Percentiles rank a stretch among this genome's conserved stretches.
phyloP scores from a whole-genome alignment of 2,797 vertebrate genomes.

The Aldrovandia affinis region DNA sequence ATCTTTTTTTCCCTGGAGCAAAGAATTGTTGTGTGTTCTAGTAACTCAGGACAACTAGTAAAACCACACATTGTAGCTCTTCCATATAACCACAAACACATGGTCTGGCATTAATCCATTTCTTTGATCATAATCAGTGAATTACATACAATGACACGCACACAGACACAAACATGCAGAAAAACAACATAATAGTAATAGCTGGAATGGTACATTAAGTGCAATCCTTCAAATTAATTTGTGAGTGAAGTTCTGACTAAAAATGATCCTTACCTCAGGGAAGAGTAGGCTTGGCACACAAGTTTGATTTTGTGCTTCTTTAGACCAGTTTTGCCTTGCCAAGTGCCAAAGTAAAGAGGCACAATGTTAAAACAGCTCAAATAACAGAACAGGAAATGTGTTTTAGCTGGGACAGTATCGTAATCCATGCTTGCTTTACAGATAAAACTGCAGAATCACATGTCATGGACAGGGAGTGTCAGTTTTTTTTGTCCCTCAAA shows the following conservation, averaged over 20 bases:
- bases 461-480: constrained; percentile 62
- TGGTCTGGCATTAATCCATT: neutral
- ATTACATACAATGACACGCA: neutral
- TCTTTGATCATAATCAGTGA: neutral
- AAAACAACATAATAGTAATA: neutral
- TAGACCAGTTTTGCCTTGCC: neutral
- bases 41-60: neutral
- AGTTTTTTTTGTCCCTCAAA: constrained; percentile 48
- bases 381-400: neutral
- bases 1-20: neutral
- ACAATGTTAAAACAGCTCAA: neutral
- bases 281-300: neutral
- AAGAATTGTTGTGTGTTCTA: neutral
- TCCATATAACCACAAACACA: neutral
- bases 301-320: neutral
- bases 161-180: neutral
- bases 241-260: neutral
- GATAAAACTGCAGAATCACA: constrained; percentile 60
- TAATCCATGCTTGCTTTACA: constrained; percentile 42
- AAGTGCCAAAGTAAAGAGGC: neutral
- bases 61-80: neutral
- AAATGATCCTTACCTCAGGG: neutral
- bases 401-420: neutral
- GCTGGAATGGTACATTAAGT: neutral
- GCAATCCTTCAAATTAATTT: neutral